These are phyloP conservation scores for Lithophane ornitopus DNA, from an alignment of 2,888 invertebrate species.

Conservation along the genomic window DNA sequence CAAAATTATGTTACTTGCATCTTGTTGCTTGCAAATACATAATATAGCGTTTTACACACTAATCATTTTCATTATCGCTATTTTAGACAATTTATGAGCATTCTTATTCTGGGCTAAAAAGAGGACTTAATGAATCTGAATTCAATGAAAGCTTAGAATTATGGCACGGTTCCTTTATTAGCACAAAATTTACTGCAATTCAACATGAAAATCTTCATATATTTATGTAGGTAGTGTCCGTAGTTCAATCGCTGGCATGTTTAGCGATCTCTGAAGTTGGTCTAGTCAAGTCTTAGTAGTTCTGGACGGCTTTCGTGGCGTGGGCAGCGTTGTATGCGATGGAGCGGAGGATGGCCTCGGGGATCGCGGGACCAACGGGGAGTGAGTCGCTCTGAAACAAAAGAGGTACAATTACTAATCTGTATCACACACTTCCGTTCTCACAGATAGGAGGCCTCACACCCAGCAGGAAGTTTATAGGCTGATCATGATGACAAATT, in stretches of 20 bases:
- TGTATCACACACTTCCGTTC: not conserved
- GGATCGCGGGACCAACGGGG: constrained; percentile 77
- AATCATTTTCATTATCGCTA: not conserved
- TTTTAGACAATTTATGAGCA: not conserved
- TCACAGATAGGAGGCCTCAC: not conserved
- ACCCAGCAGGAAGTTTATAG: not conserved
- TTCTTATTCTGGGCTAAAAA: not conserved
- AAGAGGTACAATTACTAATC: constrained; percentile 15
- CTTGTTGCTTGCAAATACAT: not conserved
- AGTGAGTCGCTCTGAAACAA: constrained; percentile 73
- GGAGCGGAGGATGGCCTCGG: constrained; percentile 76
- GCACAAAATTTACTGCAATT: constrained; percentile 34
- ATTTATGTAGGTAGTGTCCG: constrained; percentile 11
- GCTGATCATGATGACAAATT: not conserved
- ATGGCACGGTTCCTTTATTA: constrained; percentile 59
- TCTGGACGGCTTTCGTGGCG: constrained; percentile 18
- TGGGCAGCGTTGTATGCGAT: constrained; percentile 76
- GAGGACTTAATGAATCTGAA: not conserved
- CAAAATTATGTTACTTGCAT: not conserved
- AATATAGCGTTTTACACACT: not conserved
- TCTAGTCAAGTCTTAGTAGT: constrained; percentile 47
- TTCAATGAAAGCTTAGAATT: constrained; percentile 33
- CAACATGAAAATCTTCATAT: constrained; percentile 19
- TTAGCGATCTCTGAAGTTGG: constrained; percentile 27
- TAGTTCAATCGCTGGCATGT: constrained; percentile 15